Evolutionary conservation across 2,888 invertebrate species (phyloP).

Genomic region (Invenusta paracnida): DNA sequence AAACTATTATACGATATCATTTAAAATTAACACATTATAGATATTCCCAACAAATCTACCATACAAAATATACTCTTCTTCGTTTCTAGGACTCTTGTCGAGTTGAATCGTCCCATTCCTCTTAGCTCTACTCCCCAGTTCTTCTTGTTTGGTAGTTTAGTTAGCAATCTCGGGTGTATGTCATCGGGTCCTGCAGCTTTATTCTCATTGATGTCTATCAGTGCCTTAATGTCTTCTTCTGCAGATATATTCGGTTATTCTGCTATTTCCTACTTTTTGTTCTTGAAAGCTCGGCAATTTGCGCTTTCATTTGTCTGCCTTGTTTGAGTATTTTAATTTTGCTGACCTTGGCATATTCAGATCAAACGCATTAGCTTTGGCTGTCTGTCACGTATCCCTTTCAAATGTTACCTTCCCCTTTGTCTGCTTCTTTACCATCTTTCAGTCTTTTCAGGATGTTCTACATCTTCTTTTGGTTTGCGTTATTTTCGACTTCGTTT

Average conservation of each 20-base stretch:
- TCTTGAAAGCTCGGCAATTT: background rate
- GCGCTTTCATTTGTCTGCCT: background rate
- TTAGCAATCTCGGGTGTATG: background rate
- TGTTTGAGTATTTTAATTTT: background rate
- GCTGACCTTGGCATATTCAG: background rate
- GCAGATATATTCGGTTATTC: background rate
- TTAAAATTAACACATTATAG: no score
- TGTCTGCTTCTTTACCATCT: background rate
- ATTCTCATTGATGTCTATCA: background rate
- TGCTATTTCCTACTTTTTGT: background rate
- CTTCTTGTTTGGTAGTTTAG: background rate
- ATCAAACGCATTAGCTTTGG: background rate
- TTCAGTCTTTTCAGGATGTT: background rate
- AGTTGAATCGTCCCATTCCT: no score
- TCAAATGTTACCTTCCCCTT: background rate
- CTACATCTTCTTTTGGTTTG: background rate
- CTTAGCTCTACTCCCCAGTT: no score
- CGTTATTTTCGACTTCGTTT: background rate
- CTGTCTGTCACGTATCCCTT: background rate
- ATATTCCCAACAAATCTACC: no score
- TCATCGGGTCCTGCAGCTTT: background rate
- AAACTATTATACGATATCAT: no score
- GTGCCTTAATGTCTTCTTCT: background rate
- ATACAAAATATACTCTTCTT: no score
- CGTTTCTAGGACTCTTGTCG: no score